phyloP scores from a whole-genome alignment of 2,113 vertebrate species.

The Ascaphus truei region DNA sequence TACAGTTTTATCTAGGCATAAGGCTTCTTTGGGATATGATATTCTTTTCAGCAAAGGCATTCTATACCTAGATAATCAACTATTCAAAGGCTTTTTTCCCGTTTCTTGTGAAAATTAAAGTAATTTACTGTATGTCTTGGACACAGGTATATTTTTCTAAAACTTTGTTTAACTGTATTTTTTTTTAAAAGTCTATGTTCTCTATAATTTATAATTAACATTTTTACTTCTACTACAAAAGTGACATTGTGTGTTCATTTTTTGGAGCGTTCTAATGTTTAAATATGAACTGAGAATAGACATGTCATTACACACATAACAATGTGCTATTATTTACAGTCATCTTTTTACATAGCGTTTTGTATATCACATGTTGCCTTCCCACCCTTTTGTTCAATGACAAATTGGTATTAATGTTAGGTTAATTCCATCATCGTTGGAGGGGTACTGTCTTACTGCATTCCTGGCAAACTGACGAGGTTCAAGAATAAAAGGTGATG shows the following conservation, averaged over 20 bases:
- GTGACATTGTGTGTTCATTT: slow-evolving; percentile 65
- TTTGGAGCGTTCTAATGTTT: slow-evolving; percentile 59
- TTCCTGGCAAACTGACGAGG: too few species aligned
- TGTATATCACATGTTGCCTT: slow-evolving; percentile 73
- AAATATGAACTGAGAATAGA: slow-evolving; percentile 64
- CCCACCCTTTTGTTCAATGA: slow-evolving; percentile 74
- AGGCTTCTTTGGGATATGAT: slow-evolving; percentile 54
- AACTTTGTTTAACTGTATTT: slow-evolving; percentile 58
- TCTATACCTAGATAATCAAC: slow-evolving; percentile 46
- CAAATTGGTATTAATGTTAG: slow-evolving; percentile 75
- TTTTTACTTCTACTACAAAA: slow-evolving; percentile 68
- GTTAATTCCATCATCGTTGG: too few species aligned
- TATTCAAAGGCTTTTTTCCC: slow-evolving; percentile 47
- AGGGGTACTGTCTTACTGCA: too few species aligned
- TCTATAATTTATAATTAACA: slow-evolving; percentile 70
- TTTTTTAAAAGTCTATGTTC: slow-evolving; percentile 54
- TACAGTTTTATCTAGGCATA: slow-evolving; percentile 51
- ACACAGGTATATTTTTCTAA: slow-evolving; percentile 72
- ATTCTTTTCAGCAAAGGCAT: slow-evolving; percentile 54
- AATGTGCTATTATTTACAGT: slow-evolving; percentile 73
- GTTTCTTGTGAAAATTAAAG: slow-evolving; percentile 64
- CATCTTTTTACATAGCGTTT: slow-evolving; percentile 71
- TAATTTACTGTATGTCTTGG: slow-evolving; percentile 67
- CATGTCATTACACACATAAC: slow-evolving; percentile 77
- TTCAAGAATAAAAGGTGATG: too few species aligned